Evolutionary conservation across 2,113 vertebrate genomes (phyloP).

Genomic region (Girardinichthys multiradiatus): DNA sequence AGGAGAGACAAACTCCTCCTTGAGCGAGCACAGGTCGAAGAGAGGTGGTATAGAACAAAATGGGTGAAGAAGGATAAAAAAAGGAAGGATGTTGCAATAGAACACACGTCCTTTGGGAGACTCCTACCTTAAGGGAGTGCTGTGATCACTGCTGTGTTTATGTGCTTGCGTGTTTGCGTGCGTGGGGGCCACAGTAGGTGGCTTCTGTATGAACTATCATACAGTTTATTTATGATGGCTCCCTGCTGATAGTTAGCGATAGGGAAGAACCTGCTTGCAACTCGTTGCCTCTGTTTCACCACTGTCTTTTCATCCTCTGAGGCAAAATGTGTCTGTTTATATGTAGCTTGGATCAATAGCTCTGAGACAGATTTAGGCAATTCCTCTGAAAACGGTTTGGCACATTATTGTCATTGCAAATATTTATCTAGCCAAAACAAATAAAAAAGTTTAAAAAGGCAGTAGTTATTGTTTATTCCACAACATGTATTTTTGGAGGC

Average conservation of each 20-base stretch:
- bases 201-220: constrained; percentile 67
- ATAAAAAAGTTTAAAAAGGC: neutral
- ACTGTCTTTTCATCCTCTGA: constrained; percentile 26
- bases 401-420: neutral
- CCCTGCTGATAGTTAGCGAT: constrained; percentile 53
- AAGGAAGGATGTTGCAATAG: constrained; percentile 51
- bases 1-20: constrained; percentile 52
- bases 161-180: constrained; percentile 13
- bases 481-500: neutral
- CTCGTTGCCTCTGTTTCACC: constrained; percentile 22
- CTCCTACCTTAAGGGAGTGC: constrained; percentile 53
- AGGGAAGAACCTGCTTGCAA: constrained; percentile 48
- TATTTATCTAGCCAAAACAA: neutral
- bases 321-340: constrained; percentile 8
- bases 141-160: constrained; percentile 58
- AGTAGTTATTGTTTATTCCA: neutral
- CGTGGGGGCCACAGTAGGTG: constrained; percentile 58
- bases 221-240: constrained; percentile 74
- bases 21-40: constrained; percentile 38
- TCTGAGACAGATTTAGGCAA: constrained; percentile 5
- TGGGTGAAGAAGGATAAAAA: constrained; percentile 22
- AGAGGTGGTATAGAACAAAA: neutral
- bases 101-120: constrained; percentile 57
- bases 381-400: neutral
- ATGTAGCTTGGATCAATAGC: constrained; percentile 16